Conservation (phyloP, 2,797 vertebrate species). For the Ctenochaetus hawaiiensis region DNA sequence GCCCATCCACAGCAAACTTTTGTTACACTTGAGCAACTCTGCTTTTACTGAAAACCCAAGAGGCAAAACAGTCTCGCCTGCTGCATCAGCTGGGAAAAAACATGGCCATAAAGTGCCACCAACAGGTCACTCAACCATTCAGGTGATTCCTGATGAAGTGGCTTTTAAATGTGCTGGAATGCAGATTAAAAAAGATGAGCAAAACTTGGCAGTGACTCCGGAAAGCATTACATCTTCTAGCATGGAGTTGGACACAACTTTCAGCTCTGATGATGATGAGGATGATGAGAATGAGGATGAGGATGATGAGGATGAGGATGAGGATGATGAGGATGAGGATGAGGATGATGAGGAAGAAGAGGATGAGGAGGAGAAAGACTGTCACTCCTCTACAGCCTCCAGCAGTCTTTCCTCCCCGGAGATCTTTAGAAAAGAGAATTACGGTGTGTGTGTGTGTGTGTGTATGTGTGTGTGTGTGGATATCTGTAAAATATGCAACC, state of each 20-base stretch:
- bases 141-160: neutral
- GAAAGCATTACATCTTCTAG: neutral
- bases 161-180: neutral
- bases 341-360: too few species aligned
- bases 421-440: conserved; percentile 81
- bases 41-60: neutral
- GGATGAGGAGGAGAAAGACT: conserved; percentile 18
- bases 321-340: neutral
- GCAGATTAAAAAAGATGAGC: too few species aligned
- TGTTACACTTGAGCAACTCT: neutral
- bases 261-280: conserved; percentile 37
- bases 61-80: neutral
- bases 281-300: conserved; percentile 25
- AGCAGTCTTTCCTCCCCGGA: conserved; percentile 86
- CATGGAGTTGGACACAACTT: conserved; percentile 28
- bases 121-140: neutral
- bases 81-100: neutral
- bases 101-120: neutral
- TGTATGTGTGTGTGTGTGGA: conserved; percentile 64
- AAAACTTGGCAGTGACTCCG: neutral
- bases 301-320: too few species aligned
- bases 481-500: neutral
- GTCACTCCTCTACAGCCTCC: conserved; percentile 31
- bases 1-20: conserved; percentile 5
- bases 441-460: neutral